Percentiles rank a stretch among this genome's conserved stretches.
These are phyloP conservation scores for Stomatorhinus ivindoensis DNA, from an alignment of 2,113 vertebrate genomes.

Conservation along the genomic window DNA sequence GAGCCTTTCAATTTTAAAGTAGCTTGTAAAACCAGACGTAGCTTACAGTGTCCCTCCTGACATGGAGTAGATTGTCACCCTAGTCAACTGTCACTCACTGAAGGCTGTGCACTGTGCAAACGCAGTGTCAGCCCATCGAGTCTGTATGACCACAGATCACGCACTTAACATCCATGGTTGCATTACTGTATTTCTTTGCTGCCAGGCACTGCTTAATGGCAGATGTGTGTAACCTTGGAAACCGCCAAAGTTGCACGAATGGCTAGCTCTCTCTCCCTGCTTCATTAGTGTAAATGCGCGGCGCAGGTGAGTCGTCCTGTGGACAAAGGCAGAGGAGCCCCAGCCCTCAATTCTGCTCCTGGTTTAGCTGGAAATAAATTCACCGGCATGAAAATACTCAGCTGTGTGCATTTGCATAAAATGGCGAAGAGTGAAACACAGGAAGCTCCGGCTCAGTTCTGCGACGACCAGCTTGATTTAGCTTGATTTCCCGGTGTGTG, in stretches of 20 bases:
- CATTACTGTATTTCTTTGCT: slow-evolving; percentile 5
- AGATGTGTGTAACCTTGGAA: slow-evolving; percentile 14
- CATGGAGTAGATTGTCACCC: neutral
- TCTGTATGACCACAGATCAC: neutral
- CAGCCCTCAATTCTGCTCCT: neutral
- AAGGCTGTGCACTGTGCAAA: neutral
- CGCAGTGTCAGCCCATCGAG: neutral
- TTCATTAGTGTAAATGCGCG: neutral
- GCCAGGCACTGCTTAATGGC: neutral
- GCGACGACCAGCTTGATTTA: neutral
- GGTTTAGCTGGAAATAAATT: neutral
- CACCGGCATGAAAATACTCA: neutral
- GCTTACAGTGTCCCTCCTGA: neutral
- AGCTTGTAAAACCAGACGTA: neutral
- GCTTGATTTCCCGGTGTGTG: neutral
- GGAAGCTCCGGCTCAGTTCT: neutral
- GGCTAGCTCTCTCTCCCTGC: neutral
- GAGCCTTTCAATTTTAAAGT: neutral
- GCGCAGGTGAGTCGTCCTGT: neutral
- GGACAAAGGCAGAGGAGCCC: neutral
- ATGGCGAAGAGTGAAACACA: neutral
- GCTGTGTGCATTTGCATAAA: neutral
- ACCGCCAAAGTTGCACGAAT: neutral
- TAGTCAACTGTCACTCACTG: neutral
- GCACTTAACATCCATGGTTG: neutral